These are phyloP conservation scores for Semotilus atromaculatus DNA, from an alignment of 2,797 vertebrate species.

Conservation along the genomic window DNA sequence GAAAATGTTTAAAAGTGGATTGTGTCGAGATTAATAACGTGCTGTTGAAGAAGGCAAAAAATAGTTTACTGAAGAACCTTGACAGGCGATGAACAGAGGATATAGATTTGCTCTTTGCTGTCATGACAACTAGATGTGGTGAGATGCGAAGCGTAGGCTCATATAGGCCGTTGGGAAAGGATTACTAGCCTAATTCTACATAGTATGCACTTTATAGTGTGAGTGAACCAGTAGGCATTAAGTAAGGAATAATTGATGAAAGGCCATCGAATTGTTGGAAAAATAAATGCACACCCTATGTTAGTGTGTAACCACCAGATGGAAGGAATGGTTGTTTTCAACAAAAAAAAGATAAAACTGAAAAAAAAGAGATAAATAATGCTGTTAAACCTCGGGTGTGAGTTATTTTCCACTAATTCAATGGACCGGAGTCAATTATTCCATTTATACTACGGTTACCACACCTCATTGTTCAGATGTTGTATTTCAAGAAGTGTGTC, in stretches of 20 bases:
- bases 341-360: no score
- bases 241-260: not conserved
- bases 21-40: not conserved
- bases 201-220: no score
- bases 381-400: not conserved
- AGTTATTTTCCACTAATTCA: not conserved
- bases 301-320: no score
- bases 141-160: conserved; percentile 21
- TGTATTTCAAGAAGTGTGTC: no score
- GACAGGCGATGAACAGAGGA: conserved; percentile 14
- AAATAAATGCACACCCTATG: not conserved
- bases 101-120: conserved; percentile 60
- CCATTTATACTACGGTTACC: no score
- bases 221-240: not conserved
- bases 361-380: no score
- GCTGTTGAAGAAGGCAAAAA: not conserved
- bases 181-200: not conserved
- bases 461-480: no score
- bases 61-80: conserved; percentile 23
- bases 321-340: no score
- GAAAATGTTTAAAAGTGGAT: not conserved
- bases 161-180: conserved; percentile 1
- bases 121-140: conserved; percentile 65
- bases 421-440: not conserved
- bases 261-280: not conserved